Base-by-base conservation (phyloP, 2,888 invertebrate species). In the Margaritifera margaritifera region DNA sequence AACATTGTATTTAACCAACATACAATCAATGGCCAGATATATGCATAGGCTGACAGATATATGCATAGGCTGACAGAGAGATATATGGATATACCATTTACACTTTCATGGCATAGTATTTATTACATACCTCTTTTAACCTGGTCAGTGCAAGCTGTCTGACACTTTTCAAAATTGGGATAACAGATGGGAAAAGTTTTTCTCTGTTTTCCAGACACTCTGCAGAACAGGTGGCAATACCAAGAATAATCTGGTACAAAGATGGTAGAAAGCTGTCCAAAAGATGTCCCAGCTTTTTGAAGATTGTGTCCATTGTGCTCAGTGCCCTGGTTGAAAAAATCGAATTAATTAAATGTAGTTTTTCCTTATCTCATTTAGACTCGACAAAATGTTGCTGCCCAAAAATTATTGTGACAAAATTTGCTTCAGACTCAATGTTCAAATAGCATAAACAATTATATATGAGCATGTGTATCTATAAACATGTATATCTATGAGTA, bases 231-330 rank as follows among this genome's bases (percentile, higher is more conserved):
- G 93, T 92, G 62, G 93, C 93, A 61, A 95, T 92, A 52, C 93
- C 93, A 20, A 95, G 90, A 31, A 95, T 90, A 64, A 96, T 91
- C 80, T 94, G 94, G 0, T 96, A 90, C 58, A 97, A 90, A 78
- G 93, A 93, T 0, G 92, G 91, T 19, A 96, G 89, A 64, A 95
- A 91, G 62, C 92, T 90, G 2, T 92, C 91, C 62, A 96, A 93
- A 65, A 94, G 92, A 5, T 94, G 95, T 1, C 90, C 96, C 82
- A 97, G 79, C 71, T 90, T 89, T 78, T 86, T 83, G 27, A 88
- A 76, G 15, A 90, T 84, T 62, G 86, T 72, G 25, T 86, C 85
- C 27, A 90, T 76, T 6, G 89, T 87, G 64, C 84, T 85, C 55
- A 90, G 94, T 87, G 96, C 94, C 86, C 96, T 94, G 68, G 94